A percentile compares a stretch with the other conserved stretches of the same genome.
These are phyloP conservation scores for Tinea pellionella DNA, from an alignment of 2,888 invertebrate species.

Conservation along the genomic window DNA sequence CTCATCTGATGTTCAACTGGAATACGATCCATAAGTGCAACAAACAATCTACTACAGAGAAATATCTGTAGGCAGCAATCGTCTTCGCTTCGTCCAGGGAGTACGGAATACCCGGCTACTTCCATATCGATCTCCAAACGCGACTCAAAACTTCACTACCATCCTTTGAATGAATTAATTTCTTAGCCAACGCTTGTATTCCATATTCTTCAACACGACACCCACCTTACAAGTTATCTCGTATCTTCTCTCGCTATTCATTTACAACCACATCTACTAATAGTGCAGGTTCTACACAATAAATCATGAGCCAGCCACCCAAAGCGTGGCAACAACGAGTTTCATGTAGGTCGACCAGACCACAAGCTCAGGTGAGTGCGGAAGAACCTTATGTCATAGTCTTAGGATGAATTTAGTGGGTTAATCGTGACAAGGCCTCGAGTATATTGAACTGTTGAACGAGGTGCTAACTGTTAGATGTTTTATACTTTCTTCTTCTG, in stretches of 20 bases:
- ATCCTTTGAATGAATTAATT: too few relatives aligned
- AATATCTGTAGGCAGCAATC: too few relatives aligned
- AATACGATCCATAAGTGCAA: too few relatives aligned
- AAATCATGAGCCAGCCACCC: constrained; percentile 22
- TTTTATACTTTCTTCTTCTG: background rate
- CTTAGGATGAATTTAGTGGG: constrained; percentile 19
- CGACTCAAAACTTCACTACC: too few relatives aligned
- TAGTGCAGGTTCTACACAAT: constrained; percentile 19
- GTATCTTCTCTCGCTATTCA: background rate
- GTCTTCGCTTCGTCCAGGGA: too few relatives aligned
- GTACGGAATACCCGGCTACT: too few relatives aligned
- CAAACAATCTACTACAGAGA: too few relatives aligned
- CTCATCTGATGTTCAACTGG: too few relatives aligned
- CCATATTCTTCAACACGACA: background rate
- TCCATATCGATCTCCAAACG: too few relatives aligned
- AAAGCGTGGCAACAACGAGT: constrained; percentile 9
- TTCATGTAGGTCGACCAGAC: constrained; percentile 9
- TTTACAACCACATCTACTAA: background rate
- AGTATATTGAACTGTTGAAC: background rate
- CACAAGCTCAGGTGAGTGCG: constrained; percentile 10
- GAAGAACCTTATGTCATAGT: constrained; percentile 15
- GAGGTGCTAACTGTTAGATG: background rate
- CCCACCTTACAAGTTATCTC: background rate
- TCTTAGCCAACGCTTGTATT: background rate
- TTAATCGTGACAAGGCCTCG: constrained; percentile 21